A percentile compares a stretch with the other conserved stretches of the same genome.
phyloP scores from a whole-genome alignment of 2,113 vertebrate species.

The Charadrius vociferus region DNA sequence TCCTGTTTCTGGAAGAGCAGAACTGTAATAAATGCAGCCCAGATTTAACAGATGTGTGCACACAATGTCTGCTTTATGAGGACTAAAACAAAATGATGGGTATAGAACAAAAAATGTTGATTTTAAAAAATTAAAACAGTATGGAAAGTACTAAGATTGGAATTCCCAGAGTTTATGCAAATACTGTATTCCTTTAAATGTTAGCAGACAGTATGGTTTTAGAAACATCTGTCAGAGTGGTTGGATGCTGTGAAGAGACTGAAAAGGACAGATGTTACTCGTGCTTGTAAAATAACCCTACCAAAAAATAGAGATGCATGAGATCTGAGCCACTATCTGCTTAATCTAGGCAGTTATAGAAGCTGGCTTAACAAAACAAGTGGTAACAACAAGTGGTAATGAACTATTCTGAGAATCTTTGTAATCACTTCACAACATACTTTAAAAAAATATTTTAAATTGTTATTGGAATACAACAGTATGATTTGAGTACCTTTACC shows the following conservation, averaged over 20 bases:
- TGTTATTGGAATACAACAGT: not conserved
- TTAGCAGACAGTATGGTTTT: constrained; percentile 74
- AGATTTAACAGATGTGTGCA: constrained; percentile 82
- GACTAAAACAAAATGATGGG: constrained; percentile 77
- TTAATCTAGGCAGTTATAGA: constrained; percentile 3
- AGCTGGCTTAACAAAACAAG: not conserved
- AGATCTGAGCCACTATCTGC: not conserved
- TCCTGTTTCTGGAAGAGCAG: constrained; percentile 83
- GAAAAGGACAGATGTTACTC: constrained; percentile 79
- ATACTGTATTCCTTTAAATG: constrained; percentile 75
- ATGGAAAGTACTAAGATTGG: constrained; percentile 71
- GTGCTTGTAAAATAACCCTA: constrained; percentile 23
- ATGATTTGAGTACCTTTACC: not conserved
- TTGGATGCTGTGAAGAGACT: constrained; percentile 71
- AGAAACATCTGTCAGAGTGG: constrained; percentile 77
- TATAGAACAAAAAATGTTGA: constrained; percentile 79
- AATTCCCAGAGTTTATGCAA: constrained; percentile 80
- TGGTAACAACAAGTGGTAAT: not conserved
- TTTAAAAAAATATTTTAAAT: not conserved
- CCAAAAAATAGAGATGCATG: not conserved
- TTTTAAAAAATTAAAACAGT: constrained; percentile 77
- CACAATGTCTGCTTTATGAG: constrained; percentile 83
- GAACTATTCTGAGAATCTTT: not conserved
- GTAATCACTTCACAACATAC: not conserved
- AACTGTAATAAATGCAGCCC: constrained; percentile 78